Base-by-base conservation (phyloP, 2,797 vertebrate genomes). In the Smutsia gigantea region DNA sequence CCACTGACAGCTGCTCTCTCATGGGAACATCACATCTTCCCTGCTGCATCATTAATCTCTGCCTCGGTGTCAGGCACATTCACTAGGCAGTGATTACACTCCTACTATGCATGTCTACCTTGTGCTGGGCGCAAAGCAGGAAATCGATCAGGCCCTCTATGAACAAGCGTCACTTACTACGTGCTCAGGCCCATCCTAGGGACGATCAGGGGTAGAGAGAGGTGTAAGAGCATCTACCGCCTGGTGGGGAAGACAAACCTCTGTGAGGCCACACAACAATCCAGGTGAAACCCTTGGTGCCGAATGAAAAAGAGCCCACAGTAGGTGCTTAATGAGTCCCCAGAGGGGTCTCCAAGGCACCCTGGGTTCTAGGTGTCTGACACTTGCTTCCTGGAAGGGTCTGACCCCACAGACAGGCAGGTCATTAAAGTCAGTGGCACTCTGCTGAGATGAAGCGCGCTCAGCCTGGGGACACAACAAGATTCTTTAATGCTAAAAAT, bases 401-500 rank as follows among this genome's bases (percentile, higher is more conserved):
- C 57, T 49, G 18, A 84, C 61, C 74, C 87, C 77, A 74, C 27
- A 46, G 23, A 37, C 61, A 49, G 63, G 10, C 3, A 0, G 72
- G 53, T 8, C 55, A 25, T 61, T 7, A 17, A 74, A 78, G 86
- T 51, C 51, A 75, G 91, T 66, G 31, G 63, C 25, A 0, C 72
- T 96, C 31, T 2, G 25, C 71, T 69, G 64, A 87, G 84, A 78
- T 12, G n/a, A 72, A 51, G 49, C 97, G 96, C 5, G 25, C 61
- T 96, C 71, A 66, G 91, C 96, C 55, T 85, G 95, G 96, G 97
- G 98, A 98, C 96, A 97, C 98, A 96, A 97, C 97, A 97, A 97
- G 95, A 93, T 90, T 91, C 98, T 98, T 99, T 98, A 90, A 98
- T 98, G 98, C 98, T 98, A 98, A 99, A 99, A 99, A 99, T 98